phyloP scores from a whole-genome alignment of 1,140 invertebrate genomes.

The Rhopalosiphum padi region DNA sequence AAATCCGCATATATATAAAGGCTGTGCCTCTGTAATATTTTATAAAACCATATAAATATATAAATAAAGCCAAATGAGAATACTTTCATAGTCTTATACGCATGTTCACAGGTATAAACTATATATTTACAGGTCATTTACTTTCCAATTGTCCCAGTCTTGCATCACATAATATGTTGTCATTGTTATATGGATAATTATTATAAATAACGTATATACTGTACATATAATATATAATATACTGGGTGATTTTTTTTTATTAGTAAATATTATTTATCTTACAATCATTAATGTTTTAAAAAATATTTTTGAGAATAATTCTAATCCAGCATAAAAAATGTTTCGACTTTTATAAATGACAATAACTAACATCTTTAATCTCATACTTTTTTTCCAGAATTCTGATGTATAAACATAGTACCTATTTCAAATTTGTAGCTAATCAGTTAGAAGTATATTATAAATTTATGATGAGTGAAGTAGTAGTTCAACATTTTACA shows the following conservation, averaged over 20 bases:
- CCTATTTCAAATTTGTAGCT: neutral
- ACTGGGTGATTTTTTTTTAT: neutral
- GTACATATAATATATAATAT: neutral
- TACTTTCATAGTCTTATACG: conserved; percentile 9
- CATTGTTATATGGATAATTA: neutral
- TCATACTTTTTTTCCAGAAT: neutral
- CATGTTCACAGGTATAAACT: neutral
- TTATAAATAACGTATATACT: neutral
- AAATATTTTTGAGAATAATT: neutral
- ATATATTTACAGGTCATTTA: conserved; percentile 12
- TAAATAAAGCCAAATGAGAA: neutral
- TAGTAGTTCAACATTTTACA: neutral
- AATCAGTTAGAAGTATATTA: neutral
- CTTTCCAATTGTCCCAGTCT: neutral
- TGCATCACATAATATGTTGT: conserved; percentile 17
- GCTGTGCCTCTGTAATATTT: neutral
- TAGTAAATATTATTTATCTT: neutral
- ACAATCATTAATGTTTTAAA: neutral
- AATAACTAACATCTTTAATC: neutral
- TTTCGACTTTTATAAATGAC: neutral
- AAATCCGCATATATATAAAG: neutral
- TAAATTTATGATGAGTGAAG: neutral
- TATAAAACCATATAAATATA: neutral
- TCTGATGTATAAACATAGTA: neutral
- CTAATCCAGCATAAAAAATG: neutral